Evolutionary conservation across 2,113 vertebrate genomes (phyloP), one percentile per base, ranked within the genome.

Genomic region (Limanda limanda): DNA sequence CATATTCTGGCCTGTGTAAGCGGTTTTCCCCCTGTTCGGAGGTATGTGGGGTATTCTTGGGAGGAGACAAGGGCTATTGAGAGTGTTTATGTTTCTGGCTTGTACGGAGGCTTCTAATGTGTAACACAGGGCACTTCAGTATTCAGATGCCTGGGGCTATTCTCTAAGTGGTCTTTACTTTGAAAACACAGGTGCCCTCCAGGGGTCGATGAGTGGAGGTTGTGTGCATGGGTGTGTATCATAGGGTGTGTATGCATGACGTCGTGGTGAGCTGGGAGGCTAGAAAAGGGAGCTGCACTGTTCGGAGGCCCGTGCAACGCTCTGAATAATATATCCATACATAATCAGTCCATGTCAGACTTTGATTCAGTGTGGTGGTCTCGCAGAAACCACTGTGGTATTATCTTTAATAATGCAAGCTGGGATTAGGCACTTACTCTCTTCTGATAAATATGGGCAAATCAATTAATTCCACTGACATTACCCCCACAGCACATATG

Each of bases 141-240:
- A 91, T 89, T 87, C 91, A 88, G 81, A 82, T 76, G 92, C 92
- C 93, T 88, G 82, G 76, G 93, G 93, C 93, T 92, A 90, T 93
- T 93, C 92, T 94, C 90, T 92, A 94, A 95, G 93, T 95, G 94
- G 91, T 94, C 93, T 94, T 94, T 93, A 94, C 93, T 94, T 87
- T 93, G 88, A 92, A 93, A 94, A 93, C 90, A 92, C 93, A 93
- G 92, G 91, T 93, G 89, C 89, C 89, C 93, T 92, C 91, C 77
- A 90, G 93, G 89, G 91, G 85, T 86, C 76, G 88, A 89, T 86
- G 92, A 93, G 90, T 83, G 78, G 75, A 83, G 71, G 83, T 86
- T 89, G 80, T 84, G 84, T 89, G 86, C 71, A 68, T 64, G 78
- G 81, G 81, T 86, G 82, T 64, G 74, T 84, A 78, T 85, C 25